phyloP scores from a whole-genome alignment of 2,113 vertebrate genomes.

The Eulacestoma nigropectus region DNA sequence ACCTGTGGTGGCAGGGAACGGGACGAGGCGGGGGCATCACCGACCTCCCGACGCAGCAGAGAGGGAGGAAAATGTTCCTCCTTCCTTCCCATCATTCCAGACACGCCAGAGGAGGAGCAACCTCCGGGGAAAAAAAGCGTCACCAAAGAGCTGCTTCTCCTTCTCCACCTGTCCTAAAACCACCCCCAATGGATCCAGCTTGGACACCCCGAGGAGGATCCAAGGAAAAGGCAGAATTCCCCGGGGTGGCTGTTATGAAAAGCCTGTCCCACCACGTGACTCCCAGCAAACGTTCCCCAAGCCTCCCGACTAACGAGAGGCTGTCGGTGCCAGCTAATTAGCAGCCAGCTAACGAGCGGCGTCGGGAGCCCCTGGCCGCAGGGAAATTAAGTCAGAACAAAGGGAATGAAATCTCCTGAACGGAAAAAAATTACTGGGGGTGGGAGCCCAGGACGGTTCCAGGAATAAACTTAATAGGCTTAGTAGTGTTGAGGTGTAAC shows the following conservation, averaged over 20 bases:
- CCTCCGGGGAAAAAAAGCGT: neutral
- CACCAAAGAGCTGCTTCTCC: neutral
- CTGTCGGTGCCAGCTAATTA: conserved; percentile 56
- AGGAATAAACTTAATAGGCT: conserved; percentile 56
- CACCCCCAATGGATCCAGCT: neutral
- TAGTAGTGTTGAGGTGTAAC: neutral
- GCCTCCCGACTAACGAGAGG: neutral
- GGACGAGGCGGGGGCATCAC: rapidly evolving
- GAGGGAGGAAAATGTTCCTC: neutral
- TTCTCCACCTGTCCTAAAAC: neutral
- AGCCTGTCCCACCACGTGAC: neutral
- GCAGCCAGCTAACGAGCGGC: neutral
- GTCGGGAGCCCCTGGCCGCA: neutral
- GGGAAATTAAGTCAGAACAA: conserved; percentile 53
- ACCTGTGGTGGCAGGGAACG: neutral
- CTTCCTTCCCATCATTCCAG: neutral
- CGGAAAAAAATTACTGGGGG: neutral
- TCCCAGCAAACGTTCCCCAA: neutral
- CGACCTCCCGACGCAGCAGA: neutral
- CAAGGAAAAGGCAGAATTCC: neutral
- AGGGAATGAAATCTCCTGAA: conserved; percentile 29
- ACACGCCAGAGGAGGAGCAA: neutral
- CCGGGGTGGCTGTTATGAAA: neutral
- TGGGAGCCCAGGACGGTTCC: conserved; percentile 17
- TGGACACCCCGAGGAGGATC: neutral